Conservation (phyloP, 2,888 invertebrate genomes). For the Ernsta delagoae region DNA sequence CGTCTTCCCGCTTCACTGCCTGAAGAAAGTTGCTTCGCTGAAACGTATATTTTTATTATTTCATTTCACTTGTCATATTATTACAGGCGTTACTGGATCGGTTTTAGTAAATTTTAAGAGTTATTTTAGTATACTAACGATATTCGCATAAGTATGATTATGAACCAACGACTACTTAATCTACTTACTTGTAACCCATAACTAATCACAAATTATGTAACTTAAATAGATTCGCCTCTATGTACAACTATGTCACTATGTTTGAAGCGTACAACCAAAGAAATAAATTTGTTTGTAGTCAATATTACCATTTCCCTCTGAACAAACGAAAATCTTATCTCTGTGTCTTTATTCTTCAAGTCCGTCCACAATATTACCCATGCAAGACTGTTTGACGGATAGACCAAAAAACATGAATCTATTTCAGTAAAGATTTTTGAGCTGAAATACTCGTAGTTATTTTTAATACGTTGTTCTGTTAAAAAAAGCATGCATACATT, state of each 20-base stretch:
- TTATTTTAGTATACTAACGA: no score
- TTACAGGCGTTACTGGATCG: neutral
- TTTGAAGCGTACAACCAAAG: conserved; percentile 54
- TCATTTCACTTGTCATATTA: neutral
- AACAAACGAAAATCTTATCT: conserved; percentile 76
- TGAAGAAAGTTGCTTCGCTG: conserved; percentile 76
- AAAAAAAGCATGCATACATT: no score
- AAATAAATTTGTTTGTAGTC: conserved; percentile 73
- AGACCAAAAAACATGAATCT: conserved; percentile 81
- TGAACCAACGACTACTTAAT: no score
- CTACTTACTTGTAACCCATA: no score
- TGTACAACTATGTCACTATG: neutral
- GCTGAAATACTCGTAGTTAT: conserved; percentile 31
- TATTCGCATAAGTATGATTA: no score
- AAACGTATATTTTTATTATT: conserved; percentile 46
- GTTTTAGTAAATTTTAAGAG: neutral
- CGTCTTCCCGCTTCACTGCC: conserved; percentile 78
- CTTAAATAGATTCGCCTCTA: neutral
- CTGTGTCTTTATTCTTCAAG: conserved; percentile 75
- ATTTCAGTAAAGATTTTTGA: conserved; percentile 75
- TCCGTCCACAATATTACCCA: conserved; percentile 76
- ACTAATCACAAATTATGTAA: no score
- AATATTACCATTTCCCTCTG: conserved; percentile 64
- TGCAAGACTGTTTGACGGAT: conserved; percentile 74
- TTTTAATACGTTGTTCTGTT: no score